Evolutionary conservation across 2,888 invertebrate species (phyloP), one percentile per base, ranked within the genome.

Genomic region (Drosophila merina): DNA sequence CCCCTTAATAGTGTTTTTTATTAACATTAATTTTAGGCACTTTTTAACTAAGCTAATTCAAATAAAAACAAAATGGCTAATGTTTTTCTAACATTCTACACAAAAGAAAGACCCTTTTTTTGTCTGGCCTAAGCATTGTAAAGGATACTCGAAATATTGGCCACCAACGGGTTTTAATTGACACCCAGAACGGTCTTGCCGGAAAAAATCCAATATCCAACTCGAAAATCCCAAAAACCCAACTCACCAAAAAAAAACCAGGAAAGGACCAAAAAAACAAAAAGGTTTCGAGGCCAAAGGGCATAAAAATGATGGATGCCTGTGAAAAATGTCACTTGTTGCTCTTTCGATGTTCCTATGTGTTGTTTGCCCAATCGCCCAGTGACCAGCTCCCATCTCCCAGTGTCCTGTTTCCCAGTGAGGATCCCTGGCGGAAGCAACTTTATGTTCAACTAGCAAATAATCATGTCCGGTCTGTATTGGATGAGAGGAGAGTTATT

Each of bases 301-400:
- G 74, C 85, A 87, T 79, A 88, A 85, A 89, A 83, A 88, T 90
- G 89, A 89, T 88, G 88, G 86, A 88, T 88, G 89, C 79, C 77
- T 78, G 87, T 73, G 81, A 89, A 89, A 89, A 81, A 71, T 87
- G 83, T 89, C 89, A 89, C 90, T 89, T 85, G 85, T 85, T 85
- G 85, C 88, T 74, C 74, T 71, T 74, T 54, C 60, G 26, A 47
- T 26, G 52, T 40, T 64, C 31, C 31, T 8, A 60, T 57, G 62
- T 48, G 63, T 30, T 42, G n/a, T 33, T 31, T 12, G 10, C 48
- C 50, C 44, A 28, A 5, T n/a, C 40, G 20, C 6, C 42, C 9
- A 33, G 33, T 10, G 12, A 3, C 36, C n/a, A 36, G 36, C 20
- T 20, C 1, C 14, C 14, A 5, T 9, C 40, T 12, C 6, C 42